Conservation (phyloP, 2,888 invertebrate species). For the Yponomeuta cagnagella region DNA sequence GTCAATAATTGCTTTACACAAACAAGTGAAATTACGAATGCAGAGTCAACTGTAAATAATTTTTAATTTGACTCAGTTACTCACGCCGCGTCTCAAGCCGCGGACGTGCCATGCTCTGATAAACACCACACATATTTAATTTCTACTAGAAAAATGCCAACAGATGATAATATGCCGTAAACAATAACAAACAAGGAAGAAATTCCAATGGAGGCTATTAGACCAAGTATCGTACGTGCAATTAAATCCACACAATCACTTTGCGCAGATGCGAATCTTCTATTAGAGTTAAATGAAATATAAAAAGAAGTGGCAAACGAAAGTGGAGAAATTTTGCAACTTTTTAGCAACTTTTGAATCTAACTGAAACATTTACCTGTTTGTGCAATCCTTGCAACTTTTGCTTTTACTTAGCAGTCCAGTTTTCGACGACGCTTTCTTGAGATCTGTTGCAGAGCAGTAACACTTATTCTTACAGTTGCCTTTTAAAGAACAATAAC, state of each 20-base stretch:
- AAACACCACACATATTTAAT: constrained; percentile 59
- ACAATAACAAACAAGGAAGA: constrained; percentile 41
- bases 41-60: constrained; percentile 55
- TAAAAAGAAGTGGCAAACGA: constrained; percentile 45
- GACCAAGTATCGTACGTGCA: constrained; percentile 39
- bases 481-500: constrained; percentile 86
- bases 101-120: constrained; percentile 64
- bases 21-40: constrained; percentile 35
- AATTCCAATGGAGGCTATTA: constrained; percentile 34
- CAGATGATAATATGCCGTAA: constrained; percentile 43
- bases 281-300: constrained; percentile 58
- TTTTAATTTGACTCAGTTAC: constrained; percentile 63
- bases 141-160: constrained; percentile 46
- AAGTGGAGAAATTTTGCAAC: constrained; percentile 59
- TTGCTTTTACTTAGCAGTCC: constrained; percentile 51
- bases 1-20: constrained; percentile 6
- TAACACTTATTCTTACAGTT: constrained; percentile 77
- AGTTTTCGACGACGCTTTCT: constrained; percentile 52
- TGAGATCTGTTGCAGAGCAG: constrained; percentile 73
- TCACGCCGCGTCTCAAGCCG: constrained; percentile 48
- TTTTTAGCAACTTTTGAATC: constrained; percentile 20
- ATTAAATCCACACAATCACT: constrained; percentile 56
- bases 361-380: constrained; percentile 14
- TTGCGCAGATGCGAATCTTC: constrained; percentile 36
- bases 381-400: constrained; percentile 64